Percentiles rank a stretch among this genome's conserved stretches.
Evolutionary conservation across 2,888 invertebrate genomes (phyloP).

Genomic region (Biston betularia): DNA sequence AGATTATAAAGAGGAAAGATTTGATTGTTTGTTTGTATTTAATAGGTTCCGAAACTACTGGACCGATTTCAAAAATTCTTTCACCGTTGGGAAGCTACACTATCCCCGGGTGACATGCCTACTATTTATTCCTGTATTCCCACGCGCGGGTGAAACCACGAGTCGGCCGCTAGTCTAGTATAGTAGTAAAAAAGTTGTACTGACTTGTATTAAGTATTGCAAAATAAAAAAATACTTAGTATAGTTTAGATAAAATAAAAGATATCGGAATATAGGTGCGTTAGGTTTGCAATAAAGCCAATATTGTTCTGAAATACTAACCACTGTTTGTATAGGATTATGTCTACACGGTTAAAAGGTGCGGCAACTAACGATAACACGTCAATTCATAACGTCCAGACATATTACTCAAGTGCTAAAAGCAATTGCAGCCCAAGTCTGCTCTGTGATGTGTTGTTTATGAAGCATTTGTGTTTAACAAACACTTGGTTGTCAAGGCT

Average conservation of each 20-base stretch:
- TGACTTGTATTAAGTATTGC: too few relatives aligned
- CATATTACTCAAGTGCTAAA: constrained; percentile 66
- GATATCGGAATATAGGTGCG: background rate
- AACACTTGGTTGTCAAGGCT: constrained; percentile 62
- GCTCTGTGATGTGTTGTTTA: constrained; percentile 53
- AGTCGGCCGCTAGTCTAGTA: too few relatives aligned
- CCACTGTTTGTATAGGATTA: constrained; percentile 49
- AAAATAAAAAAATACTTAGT: background rate
- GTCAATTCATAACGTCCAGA: constrained; percentile 42
- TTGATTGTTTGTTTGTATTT: too few relatives aligned
- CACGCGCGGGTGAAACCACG: too few relatives aligned
- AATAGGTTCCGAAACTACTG: too few relatives aligned
- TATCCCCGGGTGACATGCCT: too few relatives aligned
- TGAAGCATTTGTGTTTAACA: constrained; percentile 67
- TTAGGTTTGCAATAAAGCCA: background rate
- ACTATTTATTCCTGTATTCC: too few relatives aligned
- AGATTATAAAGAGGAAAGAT: too few relatives aligned
- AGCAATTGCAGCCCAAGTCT: constrained; percentile 58
- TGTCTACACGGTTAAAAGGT: constrained; percentile 45
- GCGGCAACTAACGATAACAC: constrained; percentile 49
- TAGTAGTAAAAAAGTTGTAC: too few relatives aligned
- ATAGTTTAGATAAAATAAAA: constrained; percentile 15
- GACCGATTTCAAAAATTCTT: too few relatives aligned
- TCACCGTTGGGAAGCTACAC: too few relatives aligned
- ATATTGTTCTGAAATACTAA: constrained; percentile 13